Percentiles rank a stretch among this genome's conserved stretches.
Conservation (phyloP, 2,797 vertebrate genomes). For the Okamejei kenojei region DNA sequence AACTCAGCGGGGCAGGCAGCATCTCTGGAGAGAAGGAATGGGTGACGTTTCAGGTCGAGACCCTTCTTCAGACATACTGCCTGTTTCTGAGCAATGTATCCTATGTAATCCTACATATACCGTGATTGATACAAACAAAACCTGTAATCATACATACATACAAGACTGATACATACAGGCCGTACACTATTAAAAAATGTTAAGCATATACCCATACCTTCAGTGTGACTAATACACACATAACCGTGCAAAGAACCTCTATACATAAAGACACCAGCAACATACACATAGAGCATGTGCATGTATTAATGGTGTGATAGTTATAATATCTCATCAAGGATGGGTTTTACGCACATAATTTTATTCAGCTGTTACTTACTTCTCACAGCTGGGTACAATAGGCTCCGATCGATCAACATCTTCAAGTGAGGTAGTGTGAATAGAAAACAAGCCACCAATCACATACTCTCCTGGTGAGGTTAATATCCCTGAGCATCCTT, state of each 20-base stretch:
- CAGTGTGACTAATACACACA: neutral
- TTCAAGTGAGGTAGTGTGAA: constrained; percentile 39
- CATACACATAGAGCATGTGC: too few species aligned
- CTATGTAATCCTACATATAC: too few species aligned
- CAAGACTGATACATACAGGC: neutral
- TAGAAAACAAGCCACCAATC: constrained; percentile 45
- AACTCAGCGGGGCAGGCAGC: too few species aligned
- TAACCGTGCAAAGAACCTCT: too few species aligned
- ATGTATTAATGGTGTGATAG: neutral
- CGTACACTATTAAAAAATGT: too few species aligned
- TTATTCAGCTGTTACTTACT: constrained; percentile 27
- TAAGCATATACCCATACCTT: neutral
- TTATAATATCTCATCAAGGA: neutral
- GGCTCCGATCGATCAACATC: neutral
- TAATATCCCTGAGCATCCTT: constrained; percentile 28
- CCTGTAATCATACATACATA: neutral
- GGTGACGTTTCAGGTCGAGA: too few species aligned
- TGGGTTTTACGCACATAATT: neutral
- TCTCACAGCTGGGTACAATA: neutral
- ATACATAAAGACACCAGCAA: too few species aligned
- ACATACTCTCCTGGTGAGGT: constrained; percentile 45
- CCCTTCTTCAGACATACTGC: too few species aligned
- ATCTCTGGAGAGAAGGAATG: too few species aligned
- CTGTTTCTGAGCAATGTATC: too few species aligned
- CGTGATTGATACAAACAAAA: neutral